A percentile compares a stretch with the other conserved stretches of the same genome.
Evolutionary conservation across 2,113 vertebrate genomes (phyloP).

Genomic region (Pelvicachromis taeniatus): DNA sequence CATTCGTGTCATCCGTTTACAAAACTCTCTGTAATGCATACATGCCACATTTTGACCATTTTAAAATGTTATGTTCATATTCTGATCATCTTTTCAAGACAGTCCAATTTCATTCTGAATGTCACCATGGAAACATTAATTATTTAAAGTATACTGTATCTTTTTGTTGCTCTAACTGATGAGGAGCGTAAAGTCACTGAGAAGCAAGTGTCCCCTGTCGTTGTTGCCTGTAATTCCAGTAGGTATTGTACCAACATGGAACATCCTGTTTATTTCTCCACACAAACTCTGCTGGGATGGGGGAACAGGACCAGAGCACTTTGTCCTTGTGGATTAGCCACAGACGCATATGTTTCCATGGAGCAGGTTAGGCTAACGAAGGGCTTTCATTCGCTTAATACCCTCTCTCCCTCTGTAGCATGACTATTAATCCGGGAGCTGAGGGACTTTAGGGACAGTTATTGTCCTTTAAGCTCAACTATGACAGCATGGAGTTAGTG

Average conservation of each 20-base stretch:
- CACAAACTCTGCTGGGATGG: neutral
- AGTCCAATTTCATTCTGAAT: neutral
- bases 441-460: neutral
- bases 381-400: constrained; percentile 1
- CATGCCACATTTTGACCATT: neutral
- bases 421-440: neutral
- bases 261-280: constrained; percentile 23
- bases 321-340: constrained; percentile 28
- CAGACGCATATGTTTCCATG: constrained; percentile 24
- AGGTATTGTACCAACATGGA: neutral
- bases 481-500: neutral
- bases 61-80: neutral
- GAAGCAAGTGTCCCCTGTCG: neutral
- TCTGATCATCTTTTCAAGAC: neutral
- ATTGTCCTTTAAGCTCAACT: neutral
- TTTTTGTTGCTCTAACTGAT: neutral
- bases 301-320: neutral
- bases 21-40: neutral
- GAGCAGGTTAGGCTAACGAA: neutral
- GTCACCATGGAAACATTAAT: neutral
- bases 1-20: neutral
- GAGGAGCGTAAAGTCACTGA: neutral
- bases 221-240: neutral
- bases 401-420: neutral
- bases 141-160: neutral